phyloP scores from a whole-genome alignment of 2,113 vertebrate species.

The Notothenia coriiceps region DNA sequence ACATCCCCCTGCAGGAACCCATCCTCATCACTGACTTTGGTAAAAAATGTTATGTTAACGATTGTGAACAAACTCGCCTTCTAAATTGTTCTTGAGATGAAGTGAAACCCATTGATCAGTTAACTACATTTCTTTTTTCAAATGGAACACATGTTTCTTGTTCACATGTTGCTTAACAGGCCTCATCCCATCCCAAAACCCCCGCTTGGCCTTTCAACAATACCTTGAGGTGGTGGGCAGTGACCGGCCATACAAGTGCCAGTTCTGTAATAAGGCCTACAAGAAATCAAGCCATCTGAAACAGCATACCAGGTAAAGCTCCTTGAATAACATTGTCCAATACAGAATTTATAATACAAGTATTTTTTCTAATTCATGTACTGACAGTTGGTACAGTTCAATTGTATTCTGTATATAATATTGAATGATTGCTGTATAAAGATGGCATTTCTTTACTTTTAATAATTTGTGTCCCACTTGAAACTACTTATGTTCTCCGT shows the following conservation, averaged over 20 bases:
- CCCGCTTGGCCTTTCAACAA: conserved; percentile 92
- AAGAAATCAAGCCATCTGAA: conserved; percentile 99
- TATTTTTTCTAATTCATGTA: not conserved
- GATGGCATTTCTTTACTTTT: too few species aligned
- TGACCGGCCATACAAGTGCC: conserved; percentile 97
- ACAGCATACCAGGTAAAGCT: conserved; percentile 94
- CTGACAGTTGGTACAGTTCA: not conserved
- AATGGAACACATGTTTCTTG: conserved; percentile 1
- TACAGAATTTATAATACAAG: not conserved
- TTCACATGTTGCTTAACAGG: conserved; percentile 79
- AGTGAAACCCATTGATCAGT: not conserved
- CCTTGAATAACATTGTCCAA: not conserved
- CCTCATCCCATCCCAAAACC: conserved; percentile 91
- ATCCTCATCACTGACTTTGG: conserved; percentile 98
- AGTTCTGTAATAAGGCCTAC: conserved; percentile 95
- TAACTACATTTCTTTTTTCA: not conserved
- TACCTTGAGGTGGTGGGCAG: conserved; percentile 92
- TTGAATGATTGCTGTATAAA: not conserved
- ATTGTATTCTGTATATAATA: not conserved
- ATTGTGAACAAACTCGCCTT: not conserved
- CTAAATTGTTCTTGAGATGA: not conserved
- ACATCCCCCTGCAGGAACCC: conserved; percentile 97
- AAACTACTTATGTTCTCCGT: not conserved
- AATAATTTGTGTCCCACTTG: not conserved
- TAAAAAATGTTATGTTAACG: conserved; percentile 49